These are phyloP conservation scores for Buteo buteo DNA, from an alignment of 2,113 vertebrate genomes.

Conservation along the genomic window DNA sequence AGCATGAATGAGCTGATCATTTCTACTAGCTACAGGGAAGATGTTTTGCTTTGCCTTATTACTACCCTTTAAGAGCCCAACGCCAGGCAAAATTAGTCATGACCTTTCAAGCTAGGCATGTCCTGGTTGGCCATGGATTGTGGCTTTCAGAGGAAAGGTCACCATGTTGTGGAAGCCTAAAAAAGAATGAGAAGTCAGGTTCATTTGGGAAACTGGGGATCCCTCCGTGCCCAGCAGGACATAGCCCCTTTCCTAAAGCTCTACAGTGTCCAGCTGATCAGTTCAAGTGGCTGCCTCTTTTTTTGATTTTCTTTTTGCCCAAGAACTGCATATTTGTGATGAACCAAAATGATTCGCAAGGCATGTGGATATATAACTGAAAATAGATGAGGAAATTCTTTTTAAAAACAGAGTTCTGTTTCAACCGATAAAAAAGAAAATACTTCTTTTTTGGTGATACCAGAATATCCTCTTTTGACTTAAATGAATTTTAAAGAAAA, in stretches of 20 bases:
- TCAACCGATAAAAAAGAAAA: background rate
- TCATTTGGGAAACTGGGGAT: conserved; percentile 26
- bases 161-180: conserved; percentile 55
- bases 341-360: background rate
- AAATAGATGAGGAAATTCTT: background rate
- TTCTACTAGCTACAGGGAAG: conserved; percentile 33
- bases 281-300: background rate
- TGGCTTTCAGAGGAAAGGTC: conserved; percentile 63
- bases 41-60: conserved; percentile 14
- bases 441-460: background rate
- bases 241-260: background rate
- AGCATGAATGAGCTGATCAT: conserved; percentile 66
- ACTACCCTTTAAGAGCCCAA: conserved; percentile 49
- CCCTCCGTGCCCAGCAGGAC: background rate
- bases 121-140: conserved; percentile 45
- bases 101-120: conserved; percentile 58
- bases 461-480: background rate
- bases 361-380: background rate
- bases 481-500: background rate
- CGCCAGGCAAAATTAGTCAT: conserved; percentile 48
- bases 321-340: background rate
- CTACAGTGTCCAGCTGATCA: background rate
- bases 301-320: background rate
- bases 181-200: conserved; percentile 56
- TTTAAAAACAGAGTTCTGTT: background rate